Percentiles rank a stretch among this genome's conserved stretches.
These are phyloP conservation scores for Brachyistius frenatus DNA, from an alignment of 2,113 vertebrate species.

Conservation along the genomic window DNA sequence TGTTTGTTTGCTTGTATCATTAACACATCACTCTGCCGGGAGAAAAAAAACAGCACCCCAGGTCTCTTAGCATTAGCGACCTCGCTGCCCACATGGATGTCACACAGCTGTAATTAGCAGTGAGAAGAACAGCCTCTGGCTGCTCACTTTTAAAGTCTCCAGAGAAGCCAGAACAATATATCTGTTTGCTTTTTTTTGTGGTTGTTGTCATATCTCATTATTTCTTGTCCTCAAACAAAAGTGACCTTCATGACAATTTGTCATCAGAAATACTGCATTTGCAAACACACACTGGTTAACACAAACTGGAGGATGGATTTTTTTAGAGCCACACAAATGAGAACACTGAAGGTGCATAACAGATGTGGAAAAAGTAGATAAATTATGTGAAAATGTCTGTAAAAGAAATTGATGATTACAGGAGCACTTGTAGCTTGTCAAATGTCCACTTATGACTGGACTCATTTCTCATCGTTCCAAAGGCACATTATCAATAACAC, in stretches of 20 bases:
- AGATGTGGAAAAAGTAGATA: conserved; percentile 2
- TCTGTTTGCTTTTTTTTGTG: conserved; percentile 50
- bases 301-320: conserved; percentile 8
- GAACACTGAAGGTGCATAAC: background rate
- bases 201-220: conserved; percentile 69
- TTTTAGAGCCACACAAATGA: background rate
- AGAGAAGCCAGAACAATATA: conserved; percentile 47
- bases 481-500: conserved; percentile 42
- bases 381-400: conserved; percentile 34
- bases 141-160: conserved; percentile 55
- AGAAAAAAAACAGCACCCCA: conserved; percentile 52
- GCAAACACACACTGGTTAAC: conserved; percentile 37
- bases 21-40: conserved; percentile 60
- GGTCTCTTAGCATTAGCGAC: conserved; percentile 65
- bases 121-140: conserved; percentile 58
- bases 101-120: conserved; percentile 77
- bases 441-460: conserved; percentile 36
- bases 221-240: conserved; percentile 66
- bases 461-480: conserved; percentile 38
- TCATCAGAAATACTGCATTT: conserved; percentile 36
- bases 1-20: conserved; percentile 74
- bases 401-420: conserved; percentile 14
- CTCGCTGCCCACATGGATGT: conserved; percentile 71
- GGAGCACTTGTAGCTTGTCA: conserved; percentile 32
- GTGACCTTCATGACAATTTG: conserved; percentile 59